phyloP scores from a whole-genome alignment of 92 coral and sea anemone genomes.

The Phenganax marumi region DNA sequence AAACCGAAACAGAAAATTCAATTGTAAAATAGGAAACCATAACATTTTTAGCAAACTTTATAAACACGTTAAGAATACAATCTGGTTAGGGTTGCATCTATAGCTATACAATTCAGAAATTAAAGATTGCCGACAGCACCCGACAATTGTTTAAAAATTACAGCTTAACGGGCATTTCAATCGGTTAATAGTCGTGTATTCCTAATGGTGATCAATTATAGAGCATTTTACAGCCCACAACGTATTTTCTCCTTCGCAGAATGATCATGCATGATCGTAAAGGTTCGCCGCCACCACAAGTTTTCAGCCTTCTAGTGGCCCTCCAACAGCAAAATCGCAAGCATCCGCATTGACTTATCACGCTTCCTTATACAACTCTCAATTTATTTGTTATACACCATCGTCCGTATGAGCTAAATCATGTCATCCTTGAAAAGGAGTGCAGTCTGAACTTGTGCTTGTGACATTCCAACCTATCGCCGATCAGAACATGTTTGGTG shows the following conservation, averaged over 20 bases:
- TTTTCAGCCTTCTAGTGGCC: not conserved
- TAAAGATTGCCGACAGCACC: not conserved
- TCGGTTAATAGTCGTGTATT: conserved; percentile 28
- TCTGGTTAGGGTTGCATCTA: too few relatives aligned
- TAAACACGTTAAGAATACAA: too few relatives aligned
- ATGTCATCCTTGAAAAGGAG: too few relatives aligned
- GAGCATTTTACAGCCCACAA: conserved; percentile 27
- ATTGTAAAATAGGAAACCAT: too few relatives aligned
- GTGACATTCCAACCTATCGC: too few relatives aligned
- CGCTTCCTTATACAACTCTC: not conserved
- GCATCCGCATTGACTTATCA: conserved; percentile 4
- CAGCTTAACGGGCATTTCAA: conserved; percentile 17
- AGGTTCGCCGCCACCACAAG: not conserved
- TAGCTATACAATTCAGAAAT: too few relatives aligned
- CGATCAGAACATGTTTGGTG: too few relatives aligned
- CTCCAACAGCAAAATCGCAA: not conserved
- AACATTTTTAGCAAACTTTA: too few relatives aligned
- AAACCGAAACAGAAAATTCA: too few relatives aligned
- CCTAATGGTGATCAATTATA: conserved; percentile 34
- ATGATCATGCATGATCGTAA: conserved; percentile 2
- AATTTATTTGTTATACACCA: not conserved
- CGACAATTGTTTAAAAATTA: not conserved
- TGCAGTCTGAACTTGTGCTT: too few relatives aligned
- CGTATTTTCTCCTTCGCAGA: conserved; percentile 18
- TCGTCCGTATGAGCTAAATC: not conserved